Percentiles rank a stretch among this genome's conserved stretches.
These are phyloP conservation scores for Bos indicus DNA, from an alignment of 2,113 vertebrate species.

Conservation along the genomic window DNA sequence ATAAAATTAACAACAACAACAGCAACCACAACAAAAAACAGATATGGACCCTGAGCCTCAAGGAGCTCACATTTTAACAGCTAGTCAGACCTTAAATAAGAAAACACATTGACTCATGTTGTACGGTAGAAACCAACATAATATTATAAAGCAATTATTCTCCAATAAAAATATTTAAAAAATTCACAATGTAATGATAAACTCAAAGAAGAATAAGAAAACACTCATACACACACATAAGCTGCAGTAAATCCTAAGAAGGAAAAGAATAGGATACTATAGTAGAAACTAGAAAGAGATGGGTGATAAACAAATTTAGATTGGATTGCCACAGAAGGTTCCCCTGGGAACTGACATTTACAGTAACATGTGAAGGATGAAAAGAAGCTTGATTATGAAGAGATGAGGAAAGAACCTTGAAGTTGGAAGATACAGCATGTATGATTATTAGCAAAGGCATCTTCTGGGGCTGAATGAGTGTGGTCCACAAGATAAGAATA, in stretches of 20 bases:
- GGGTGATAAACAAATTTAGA: not conserved
- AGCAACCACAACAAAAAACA: not conserved
- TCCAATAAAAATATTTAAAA: not conserved
- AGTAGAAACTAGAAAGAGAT: not conserved
- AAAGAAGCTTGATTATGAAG: not conserved
- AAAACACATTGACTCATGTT: not conserved
- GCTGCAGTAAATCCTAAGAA: not conserved
- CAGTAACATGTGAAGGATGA: not conserved
- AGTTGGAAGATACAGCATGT: not conserved
- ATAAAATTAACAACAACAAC: not conserved
- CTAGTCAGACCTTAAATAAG: not conserved
- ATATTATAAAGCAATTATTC: not conserved
- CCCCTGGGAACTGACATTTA: not conserved
- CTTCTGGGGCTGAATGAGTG: not conserved
- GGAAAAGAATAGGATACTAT: not conserved
- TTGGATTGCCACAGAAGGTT: not conserved
- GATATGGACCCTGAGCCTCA: not conserved
- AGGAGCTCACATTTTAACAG: not conserved
- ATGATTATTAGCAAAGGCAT: not conserved
- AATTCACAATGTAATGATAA: not conserved
- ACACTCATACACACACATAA: not conserved
- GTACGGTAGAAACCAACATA: not conserved
- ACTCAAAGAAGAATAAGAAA: not conserved
- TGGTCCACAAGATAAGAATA: not conserved
- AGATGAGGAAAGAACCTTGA: not conserved